Evolutionary conservation across 2,113 vertebrate genomes (phyloP), one percentile per base, ranked within the genome.

Genomic region (Forbesichthys papilliferus): DNA sequence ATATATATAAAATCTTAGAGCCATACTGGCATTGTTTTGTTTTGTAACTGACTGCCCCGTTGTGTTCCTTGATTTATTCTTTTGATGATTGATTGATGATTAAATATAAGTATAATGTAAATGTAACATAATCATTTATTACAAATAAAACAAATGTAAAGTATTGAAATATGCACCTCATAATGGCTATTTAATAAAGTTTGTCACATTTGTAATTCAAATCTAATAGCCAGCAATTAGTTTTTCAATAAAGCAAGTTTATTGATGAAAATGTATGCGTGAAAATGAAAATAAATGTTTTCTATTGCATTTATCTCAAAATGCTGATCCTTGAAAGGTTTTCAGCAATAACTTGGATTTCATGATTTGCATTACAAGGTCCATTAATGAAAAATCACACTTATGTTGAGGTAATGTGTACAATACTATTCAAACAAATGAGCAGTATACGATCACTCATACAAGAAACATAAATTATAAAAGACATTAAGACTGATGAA

Each of bases 381-480:
- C 82, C 61, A 69, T 77, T 68, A 61, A 80, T 73, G n/a, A 73
- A 56, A 65, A 72, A 78, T 67, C 73, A 87, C 88, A 90, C 82
- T 88, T 87, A 83, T 88, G 86, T 82, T 90, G 92, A 93, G 91
- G 91, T 92, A 92, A 91, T 91, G 86, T 80, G 81, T 87, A 85
- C 85, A 86, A 85, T 88, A 90, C 86, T 80, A 78, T 88, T 90
- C 79, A 81, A 79, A 91, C 81, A 69, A 72, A 84, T 66, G 84
- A 83, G 80, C 87, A 86, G 75, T 90, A 67, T 90, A 91, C 90
- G 92, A 89, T 90, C 91, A 84, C 87, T 87, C 82, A 89, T 72
- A 88, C 81, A 62, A 73, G 77, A 84, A 82, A 69, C 70, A 83
- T 89, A 75, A 77, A 82, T 48, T 13, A 53, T 36, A 48, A 47